Evolutionary conservation across 2,113 vertebrate genomes (phyloP).

Genomic region (Peromyscus californicus): DNA sequence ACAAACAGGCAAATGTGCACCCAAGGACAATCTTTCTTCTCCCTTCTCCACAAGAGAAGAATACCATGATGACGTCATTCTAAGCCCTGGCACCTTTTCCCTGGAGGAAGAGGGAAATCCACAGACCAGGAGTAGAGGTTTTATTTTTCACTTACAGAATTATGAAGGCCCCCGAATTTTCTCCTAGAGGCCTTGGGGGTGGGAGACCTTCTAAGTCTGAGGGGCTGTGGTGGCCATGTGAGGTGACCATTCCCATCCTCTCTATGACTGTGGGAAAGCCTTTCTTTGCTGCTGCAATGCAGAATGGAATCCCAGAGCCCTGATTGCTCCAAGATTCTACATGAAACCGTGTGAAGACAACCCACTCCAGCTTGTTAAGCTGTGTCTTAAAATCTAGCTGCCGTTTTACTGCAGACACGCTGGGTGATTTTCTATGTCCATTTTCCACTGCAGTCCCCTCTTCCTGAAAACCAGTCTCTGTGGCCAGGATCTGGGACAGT

Average conservation of each 20-base stretch:
- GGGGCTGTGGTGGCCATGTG: background rate
- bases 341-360: background rate
- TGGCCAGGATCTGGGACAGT: fast-evolving
- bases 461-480: background rate
- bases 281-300: background rate
- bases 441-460: background rate
- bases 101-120: background rate
- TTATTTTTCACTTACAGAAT: background rate
- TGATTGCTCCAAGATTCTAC: background rate
- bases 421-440: background rate
- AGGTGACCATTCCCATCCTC: background rate
- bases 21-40: background rate
- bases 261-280: background rate
- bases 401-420: background rate
- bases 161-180: background rate
- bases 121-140: background rate
- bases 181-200: background rate
- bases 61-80: background rate
- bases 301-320: background rate
- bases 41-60: background rate
- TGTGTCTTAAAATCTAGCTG: background rate
- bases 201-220: background rate
- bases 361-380: background rate
- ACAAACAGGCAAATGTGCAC: background rate
- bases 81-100: background rate